These are phyloP conservation scores for Sclerurus mexicanus DNA, from an alignment of 2,113 vertebrate genomes.

Conservation along the genomic window DNA sequence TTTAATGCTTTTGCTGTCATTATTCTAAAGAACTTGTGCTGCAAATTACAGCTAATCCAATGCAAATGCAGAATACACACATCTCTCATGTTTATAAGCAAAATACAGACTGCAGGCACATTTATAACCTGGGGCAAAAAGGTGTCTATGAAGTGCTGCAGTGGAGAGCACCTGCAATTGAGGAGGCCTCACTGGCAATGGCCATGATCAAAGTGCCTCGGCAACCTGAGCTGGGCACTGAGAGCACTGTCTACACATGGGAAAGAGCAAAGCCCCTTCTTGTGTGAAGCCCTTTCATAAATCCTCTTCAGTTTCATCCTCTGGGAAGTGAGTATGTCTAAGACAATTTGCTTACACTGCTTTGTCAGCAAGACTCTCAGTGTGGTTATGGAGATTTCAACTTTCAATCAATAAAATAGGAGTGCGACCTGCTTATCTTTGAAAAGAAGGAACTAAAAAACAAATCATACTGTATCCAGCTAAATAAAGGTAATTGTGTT, in stretches of 20 bases:
- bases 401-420: neutral
- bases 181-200: neutral
- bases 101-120: neutral
- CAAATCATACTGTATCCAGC: neutral
- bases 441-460: neutral
- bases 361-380: neutral
- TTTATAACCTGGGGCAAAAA: neutral
- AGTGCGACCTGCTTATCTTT: neutral
- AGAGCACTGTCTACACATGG: neutral
- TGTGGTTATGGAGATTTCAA: neutral
- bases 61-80: neutral
- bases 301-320: neutral
- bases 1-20: neutral
- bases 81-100: neutral
- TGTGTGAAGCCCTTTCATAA: neutral
- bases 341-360: neutral
- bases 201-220: neutral
- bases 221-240: neutral
- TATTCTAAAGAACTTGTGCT: neutral
- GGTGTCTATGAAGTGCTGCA: neutral
- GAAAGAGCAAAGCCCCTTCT: neutral
- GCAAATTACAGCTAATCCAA: neutral
- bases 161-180: neutral
- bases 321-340: neutral
- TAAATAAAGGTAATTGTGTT: neutral